phyloP scores from a whole-genome alignment of 2,113 vertebrate genomes.

The Thryonomys swinderianus region DNA sequence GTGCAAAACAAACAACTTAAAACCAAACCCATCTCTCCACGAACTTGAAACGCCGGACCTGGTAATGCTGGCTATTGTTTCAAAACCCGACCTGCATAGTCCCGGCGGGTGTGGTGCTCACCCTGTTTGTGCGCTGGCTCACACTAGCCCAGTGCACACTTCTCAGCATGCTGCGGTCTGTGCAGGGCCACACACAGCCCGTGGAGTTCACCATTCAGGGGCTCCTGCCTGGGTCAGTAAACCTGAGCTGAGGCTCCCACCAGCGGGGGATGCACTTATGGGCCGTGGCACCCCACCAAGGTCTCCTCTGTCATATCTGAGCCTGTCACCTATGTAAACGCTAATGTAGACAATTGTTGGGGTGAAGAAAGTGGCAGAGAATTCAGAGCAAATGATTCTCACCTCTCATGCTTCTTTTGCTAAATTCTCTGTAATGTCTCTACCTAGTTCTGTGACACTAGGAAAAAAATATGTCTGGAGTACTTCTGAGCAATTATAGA shows the following conservation, averaged over 20 bases:
- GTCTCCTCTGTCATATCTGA: neutral
- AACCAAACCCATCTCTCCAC: slow-evolving; percentile 40
- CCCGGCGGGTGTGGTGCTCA: slow-evolving; percentile 24
- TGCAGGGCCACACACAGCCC: neutral
- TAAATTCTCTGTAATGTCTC: slow-evolving; percentile 1
- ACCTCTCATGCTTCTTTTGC: neutral
- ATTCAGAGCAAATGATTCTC: neutral
- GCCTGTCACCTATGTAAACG: neutral
- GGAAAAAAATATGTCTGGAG: neutral
- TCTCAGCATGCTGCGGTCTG: neutral
- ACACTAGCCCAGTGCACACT: slow-evolving; percentile 5
- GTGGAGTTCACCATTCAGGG: neutral
- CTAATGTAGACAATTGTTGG: neutral
- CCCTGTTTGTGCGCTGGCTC: neutral
- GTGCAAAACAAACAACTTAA: neutral
- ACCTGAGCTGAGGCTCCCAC: neutral
- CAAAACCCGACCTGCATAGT: slow-evolving; percentile 67
- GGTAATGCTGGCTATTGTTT: slow-evolving; percentile 48
- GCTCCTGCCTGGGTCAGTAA: neutral
- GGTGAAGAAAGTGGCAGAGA: neutral
- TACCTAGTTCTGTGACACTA: neutral
- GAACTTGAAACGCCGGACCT: slow-evolving; percentile 37
- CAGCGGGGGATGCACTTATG: neutral
- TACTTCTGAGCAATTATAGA: neutral
- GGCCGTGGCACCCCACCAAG: neutral